These are phyloP conservation scores for Toxotes jaculatrix DNA, from an alignment of 2,113 vertebrate genomes.

Conservation along the genomic window DNA sequence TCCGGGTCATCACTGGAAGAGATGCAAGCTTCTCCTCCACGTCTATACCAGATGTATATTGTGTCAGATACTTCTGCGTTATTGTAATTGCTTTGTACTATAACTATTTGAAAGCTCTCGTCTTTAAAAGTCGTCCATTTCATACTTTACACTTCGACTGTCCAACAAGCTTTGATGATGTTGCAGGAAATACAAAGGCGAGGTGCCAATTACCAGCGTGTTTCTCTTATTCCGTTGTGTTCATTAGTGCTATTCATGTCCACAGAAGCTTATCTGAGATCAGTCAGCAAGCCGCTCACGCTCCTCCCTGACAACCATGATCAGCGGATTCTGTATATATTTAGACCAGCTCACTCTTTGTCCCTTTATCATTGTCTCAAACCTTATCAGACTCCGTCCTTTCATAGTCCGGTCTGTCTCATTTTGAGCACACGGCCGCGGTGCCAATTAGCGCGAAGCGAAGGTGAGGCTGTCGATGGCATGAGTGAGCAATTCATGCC, in stretches of 20 bases:
- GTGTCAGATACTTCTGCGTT: slow-evolving; percentile 24
- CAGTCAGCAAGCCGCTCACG: neutral
- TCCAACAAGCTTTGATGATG: slow-evolving; percentile 3
- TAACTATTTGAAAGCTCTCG: neutral
- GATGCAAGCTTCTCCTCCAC: neutral
- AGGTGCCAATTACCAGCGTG: slow-evolving; percentile 39
- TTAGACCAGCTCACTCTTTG: slow-evolving; percentile 23
- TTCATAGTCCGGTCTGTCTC: slow-evolving; percentile 11
- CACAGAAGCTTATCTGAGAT: slow-evolving; percentile 48
- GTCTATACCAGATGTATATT: neutral
- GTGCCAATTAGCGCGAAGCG: slow-evolving; percentile 39
- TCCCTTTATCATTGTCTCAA: slow-evolving; percentile 30
- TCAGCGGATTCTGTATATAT: slow-evolving; percentile 48
- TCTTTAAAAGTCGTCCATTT: slow-evolving; percentile 14
- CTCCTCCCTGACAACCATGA: slow-evolving; percentile 33
- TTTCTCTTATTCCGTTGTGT: slow-evolving; percentile 19
- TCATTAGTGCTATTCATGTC: slow-evolving; percentile 50
- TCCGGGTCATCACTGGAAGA: neutral
- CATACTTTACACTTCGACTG: slow-evolving; percentile 9
- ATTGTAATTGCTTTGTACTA: slow-evolving; percentile 12
- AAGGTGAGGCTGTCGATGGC: slow-evolving; percentile 2
- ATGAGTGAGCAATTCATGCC: neutral
- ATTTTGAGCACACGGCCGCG: slow-evolving; percentile 1
- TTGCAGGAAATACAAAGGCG: slow-evolving; percentile 11
- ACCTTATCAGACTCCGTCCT: slow-evolving; percentile 14